Evolutionary conservation across 2,888 invertebrate species (phyloP).

Genomic region (Acronicta alni): DNA sequence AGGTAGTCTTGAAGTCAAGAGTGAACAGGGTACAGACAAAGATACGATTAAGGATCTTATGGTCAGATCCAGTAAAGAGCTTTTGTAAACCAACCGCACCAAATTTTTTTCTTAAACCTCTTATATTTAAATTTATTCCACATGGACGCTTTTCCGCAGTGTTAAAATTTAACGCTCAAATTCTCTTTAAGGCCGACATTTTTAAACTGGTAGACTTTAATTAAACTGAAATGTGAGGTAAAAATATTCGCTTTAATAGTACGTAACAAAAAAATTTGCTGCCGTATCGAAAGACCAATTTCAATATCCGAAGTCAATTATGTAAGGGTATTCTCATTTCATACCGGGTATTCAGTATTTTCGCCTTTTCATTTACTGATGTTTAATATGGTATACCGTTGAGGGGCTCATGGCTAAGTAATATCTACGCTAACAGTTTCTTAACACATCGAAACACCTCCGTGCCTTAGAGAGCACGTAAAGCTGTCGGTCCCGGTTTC

Average conservation of each 20-base stretch:
- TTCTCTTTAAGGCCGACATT: conserved; percentile 10
- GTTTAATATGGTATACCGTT: too few relatives aligned
- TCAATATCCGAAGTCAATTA: neutral
- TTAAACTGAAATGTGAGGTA: conserved; percentile 8
- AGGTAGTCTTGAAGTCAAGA: too few relatives aligned
- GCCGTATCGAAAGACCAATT: conserved; percentile 1
- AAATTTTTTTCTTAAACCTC: neutral
- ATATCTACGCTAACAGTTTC: too few relatives aligned
- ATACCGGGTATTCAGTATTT: neutral
- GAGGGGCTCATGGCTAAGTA: too few relatives aligned
- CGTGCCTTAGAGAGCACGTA: too few relatives aligned
- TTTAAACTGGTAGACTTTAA: conserved; percentile 4
- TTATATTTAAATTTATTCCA: conserved; percentile 1
- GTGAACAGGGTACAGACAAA: too few relatives aligned
- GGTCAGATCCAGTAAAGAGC: too few relatives aligned
- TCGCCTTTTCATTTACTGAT: neutral
- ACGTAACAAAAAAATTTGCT: neutral
- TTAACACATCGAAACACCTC: too few relatives aligned
- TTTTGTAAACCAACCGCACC: too few relatives aligned
- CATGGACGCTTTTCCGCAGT: conserved; percentile 4
- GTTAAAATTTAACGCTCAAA: conserved; percentile 8
- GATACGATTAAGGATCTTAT: too few relatives aligned
- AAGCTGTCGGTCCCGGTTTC: too few relatives aligned
- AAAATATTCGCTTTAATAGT: conserved; percentile 3
- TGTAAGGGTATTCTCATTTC: neutral